Evolutionary conservation across 2,797 vertebrate genomes (phyloP).

Genomic region (Falco biarmicus): DNA sequence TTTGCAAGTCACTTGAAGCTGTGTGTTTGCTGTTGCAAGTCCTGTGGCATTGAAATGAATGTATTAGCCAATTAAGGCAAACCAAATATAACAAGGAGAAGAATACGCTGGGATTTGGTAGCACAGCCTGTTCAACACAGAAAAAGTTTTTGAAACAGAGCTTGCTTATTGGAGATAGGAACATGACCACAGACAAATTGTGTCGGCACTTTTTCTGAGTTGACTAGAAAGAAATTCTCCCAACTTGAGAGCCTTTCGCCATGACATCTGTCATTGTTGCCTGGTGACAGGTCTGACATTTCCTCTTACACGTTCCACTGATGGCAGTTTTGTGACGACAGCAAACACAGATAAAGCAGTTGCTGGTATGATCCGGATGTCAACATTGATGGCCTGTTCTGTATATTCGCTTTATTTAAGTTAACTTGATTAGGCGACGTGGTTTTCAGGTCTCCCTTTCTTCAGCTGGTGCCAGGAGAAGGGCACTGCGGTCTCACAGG

Average conservation of each 20-base stretch:
- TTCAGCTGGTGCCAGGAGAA: not conserved
- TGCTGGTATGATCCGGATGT: not conserved
- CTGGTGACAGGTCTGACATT: not conserved
- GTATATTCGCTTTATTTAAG: not conserved
- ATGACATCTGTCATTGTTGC: not conserved
- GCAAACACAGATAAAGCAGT: not conserved
- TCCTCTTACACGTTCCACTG: not conserved
- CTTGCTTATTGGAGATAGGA: not conserved
- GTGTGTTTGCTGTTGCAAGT: not conserved
- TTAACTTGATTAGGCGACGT: not conserved
- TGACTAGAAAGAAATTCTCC: not conserved
- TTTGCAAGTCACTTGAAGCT: not conserved
- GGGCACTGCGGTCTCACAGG: not conserved
- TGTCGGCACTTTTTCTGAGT: not conserved
- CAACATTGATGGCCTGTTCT: not conserved
- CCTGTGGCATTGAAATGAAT: not conserved
- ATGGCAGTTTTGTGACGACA: not conserved
- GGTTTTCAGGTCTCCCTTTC: not conserved
- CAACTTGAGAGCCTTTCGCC: not conserved
- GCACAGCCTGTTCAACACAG: not conserved
- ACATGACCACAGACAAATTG: not conserved
- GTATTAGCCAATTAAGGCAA: not conserved
- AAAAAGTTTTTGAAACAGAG: not conserved
- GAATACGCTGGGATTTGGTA: accelerated
- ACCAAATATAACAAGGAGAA: not conserved